Evolutionary conservation across 2,888 invertebrate genomes (phyloP).

Genomic region (Drosophila percnosoma): DNA sequence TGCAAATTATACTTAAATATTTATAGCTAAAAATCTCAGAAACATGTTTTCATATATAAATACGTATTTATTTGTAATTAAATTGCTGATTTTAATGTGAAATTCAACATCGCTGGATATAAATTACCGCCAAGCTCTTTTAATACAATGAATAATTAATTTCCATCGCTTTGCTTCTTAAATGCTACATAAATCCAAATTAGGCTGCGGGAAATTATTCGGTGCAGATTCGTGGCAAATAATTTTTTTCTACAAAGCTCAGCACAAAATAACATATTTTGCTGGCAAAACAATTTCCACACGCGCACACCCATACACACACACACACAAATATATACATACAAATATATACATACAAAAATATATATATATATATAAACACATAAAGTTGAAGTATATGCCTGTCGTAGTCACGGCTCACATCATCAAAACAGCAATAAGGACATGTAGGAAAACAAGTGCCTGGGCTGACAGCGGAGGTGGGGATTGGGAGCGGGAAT

Average conservation of each 20-base stretch:
- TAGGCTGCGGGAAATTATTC: constrained; percentile 29
- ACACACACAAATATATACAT: neutral
- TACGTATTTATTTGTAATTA: neutral
- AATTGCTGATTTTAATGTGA: constrained; percentile 4
- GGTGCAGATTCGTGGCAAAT: constrained; percentile 23
- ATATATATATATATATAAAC: constrained; percentile 2
- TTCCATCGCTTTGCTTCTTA: constrained; percentile 19
- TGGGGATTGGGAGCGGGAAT: constrained; percentile 12
- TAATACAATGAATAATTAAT: constrained; percentile 40
- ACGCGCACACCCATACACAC: constrained; percentile 8
- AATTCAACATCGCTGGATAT: constrained; percentile 25
- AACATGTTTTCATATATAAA: neutral
- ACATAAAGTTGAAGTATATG: constrained; percentile 45
- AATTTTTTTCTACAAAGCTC: constrained; percentile 36
- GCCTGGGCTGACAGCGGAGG: neutral
- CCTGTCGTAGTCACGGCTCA: constrained; percentile 37
- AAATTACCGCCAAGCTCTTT: constrained; percentile 41
- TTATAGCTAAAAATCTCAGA: neutral
- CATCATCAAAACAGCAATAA: constrained; percentile 36
- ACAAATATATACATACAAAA: neutral
- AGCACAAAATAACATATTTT: constrained; percentile 50
- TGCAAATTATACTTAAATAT: neutral
- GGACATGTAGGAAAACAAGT: constrained; percentile 18
- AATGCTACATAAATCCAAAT: constrained; percentile 51
- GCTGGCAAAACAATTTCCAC: constrained; percentile 34